A percentile compares a stretch with the other conserved stretches of the same genome.
Conservation (phyloP, 1,140 invertebrate genomes). For the Pogonomyrmex californicus region DNA sequence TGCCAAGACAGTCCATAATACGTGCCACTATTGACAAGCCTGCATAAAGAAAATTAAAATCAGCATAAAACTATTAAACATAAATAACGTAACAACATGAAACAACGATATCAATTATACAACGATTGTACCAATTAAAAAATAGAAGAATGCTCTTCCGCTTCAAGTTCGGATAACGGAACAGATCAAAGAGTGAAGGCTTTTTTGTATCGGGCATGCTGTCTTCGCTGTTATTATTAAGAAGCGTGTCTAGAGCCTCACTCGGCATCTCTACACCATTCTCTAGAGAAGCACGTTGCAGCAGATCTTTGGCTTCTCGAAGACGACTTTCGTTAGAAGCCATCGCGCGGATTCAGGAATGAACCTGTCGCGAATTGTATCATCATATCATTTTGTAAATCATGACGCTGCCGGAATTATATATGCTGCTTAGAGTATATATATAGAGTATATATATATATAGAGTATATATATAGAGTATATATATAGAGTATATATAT, state of each 20-base stretch:
- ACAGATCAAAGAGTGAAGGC: conserved; percentile 90
- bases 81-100: not conserved
- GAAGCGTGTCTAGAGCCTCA: conserved; percentile 87
- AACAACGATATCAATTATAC: conserved; percentile 14
- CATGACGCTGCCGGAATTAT: not conserved
- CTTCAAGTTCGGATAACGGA: conserved; percentile 91
- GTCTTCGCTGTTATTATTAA: conserved; percentile 84
- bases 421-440: not conserved
- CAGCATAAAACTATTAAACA: not conserved
- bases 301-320: conserved; percentile 90
- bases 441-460: too few relatives aligned
- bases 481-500: too few relatives aligned
- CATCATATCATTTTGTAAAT: conserved; percentile 24
- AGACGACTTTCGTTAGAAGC: conserved; percentile 92
- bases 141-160: conserved; percentile 90
- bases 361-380: conserved; percentile 86
- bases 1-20: conserved; percentile 95
- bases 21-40: conserved; percentile 93
- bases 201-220: conserved; percentile 85
- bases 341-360: conserved; percentile 94
- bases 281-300: conserved; percentile 90
- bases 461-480: too few relatives aligned
- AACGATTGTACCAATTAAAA: conserved; percentile 90
- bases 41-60: conserved; percentile 78
- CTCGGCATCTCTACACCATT: conserved; percentile 89